Evolutionary conservation across 2,113 vertebrate genomes (phyloP).

Genomic region (Silurus meridionalis): DNA sequence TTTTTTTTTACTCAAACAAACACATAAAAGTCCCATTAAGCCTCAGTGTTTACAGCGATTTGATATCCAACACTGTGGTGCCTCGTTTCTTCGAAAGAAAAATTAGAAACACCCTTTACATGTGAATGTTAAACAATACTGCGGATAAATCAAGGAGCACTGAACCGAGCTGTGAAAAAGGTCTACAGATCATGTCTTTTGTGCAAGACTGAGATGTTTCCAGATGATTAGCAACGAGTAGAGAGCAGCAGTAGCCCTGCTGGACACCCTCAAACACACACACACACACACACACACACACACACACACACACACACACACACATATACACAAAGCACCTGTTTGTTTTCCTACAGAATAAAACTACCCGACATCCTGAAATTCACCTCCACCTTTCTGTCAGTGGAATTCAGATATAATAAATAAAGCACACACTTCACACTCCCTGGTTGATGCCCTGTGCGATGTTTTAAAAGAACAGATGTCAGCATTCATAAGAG

Average conservation of each 20-base stretch:
- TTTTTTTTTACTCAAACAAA: not conserved
- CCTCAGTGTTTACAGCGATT: constrained; percentile 24
- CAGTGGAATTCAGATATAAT: not conserved
- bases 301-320: constrained; percentile 29
- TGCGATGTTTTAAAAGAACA: not conserved
- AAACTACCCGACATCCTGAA: not conserved
- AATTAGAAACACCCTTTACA: constrained; percentile 18
- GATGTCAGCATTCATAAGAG: not conserved
- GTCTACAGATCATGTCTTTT: not conserved
- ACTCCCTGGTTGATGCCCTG: not conserved
- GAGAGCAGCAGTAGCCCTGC: constrained; percentile 12
- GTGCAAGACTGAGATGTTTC: constrained; percentile 41
- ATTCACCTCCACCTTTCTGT: constrained; percentile 12
- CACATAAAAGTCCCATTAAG: constrained; percentile 20
- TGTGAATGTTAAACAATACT: not conserved
- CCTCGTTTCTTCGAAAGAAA: not conserved
- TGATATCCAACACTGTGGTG: constrained; percentile 11
- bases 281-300: constrained; percentile 33
- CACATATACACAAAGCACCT: constrained; percentile 33
- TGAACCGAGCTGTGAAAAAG: not conserved
- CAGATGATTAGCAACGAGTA: constrained; percentile 39
- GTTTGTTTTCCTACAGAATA: constrained; percentile 46
- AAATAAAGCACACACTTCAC: not conserved
- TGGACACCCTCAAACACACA: not conserved
- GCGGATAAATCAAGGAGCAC: not conserved